These are phyloP conservation scores for Romanogobio albipinnatus DNA, from an alignment of 2,113 vertebrate species.

Conservation along the genomic window DNA sequence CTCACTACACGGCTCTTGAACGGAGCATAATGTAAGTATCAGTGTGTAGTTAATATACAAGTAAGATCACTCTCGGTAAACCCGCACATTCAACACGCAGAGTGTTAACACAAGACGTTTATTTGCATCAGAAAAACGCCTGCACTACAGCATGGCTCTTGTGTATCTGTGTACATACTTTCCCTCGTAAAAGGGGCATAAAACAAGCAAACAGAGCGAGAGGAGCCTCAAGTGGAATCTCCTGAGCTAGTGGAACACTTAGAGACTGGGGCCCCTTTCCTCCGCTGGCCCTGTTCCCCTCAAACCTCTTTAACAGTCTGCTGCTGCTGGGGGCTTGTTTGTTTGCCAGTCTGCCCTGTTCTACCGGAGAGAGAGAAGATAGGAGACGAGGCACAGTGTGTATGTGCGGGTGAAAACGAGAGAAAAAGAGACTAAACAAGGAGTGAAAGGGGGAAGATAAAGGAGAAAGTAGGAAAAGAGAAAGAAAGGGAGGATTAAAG, in stretches of 20 bases:
- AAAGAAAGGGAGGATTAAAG: constrained; percentile 15
- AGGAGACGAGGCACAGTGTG: not conserved
- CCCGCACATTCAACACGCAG: not conserved
- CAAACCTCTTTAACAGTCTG: constrained; percentile 35
- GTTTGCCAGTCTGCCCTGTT: constrained; percentile 6
- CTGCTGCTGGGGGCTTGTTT: constrained; percentile 74
- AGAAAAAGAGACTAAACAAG: constrained; percentile 26
- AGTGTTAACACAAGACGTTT: constrained; percentile 6
- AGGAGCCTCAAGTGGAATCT: constrained; percentile 27
- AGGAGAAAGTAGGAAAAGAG: constrained; percentile 28
- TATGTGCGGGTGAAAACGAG: constrained; percentile 10
- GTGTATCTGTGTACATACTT: constrained; percentile 38
- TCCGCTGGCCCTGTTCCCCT: constrained; percentile 19
- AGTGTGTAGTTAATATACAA: not conserved
- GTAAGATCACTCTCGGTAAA: not conserved
- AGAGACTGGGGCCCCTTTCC: constrained; percentile 34
- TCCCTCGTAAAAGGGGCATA: constrained; percentile 11
- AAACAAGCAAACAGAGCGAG: constrained; percentile 22
- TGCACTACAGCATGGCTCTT: constrained; percentile 15
- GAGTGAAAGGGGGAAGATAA: constrained; percentile 26
- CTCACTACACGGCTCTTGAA: not conserved
- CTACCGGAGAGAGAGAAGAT: not conserved
- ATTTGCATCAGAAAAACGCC: constrained; percentile 27
- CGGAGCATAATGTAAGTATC: not conserved
- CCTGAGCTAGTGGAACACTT: constrained; percentile 32